A percentile compares a stretch with the other conserved stretches of the same genome.
Conservation (phyloP, 2,113 vertebrate genomes). For the Spermophilus dauricus region DNA sequence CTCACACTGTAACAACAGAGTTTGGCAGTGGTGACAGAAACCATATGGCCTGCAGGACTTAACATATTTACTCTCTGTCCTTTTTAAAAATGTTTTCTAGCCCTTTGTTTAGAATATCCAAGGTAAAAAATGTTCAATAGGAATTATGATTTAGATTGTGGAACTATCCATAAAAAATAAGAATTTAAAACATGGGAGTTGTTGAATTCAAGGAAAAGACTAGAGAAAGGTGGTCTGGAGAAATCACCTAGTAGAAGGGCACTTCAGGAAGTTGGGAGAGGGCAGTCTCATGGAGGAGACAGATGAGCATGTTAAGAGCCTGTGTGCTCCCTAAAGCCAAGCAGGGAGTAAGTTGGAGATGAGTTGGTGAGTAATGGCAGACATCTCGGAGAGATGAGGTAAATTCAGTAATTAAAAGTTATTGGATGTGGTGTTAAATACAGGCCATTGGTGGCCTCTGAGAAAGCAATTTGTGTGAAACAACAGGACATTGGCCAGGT, state of each 20-base stretch:
- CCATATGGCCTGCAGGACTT: neutral
- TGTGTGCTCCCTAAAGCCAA: neutral
- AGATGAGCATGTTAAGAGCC: neutral
- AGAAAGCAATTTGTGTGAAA: constrained; percentile 50
- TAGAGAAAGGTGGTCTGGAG: neutral
- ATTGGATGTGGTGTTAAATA: neutral
- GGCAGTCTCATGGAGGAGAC: neutral
- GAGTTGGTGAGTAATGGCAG: neutral
- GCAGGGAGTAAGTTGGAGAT: neutral
- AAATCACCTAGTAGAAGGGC: neutral
- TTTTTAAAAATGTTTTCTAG: neutral
- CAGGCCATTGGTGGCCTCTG: neutral
- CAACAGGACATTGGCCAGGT: neutral
- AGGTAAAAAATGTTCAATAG: neutral
- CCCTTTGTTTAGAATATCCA: neutral
- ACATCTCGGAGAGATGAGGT: neutral
- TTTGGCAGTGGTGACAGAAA: neutral
- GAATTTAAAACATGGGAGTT: neutral
- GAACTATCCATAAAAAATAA: constrained; percentile 6
- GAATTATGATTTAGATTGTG: constrained; percentile 19
- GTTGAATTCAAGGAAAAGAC: neutral
- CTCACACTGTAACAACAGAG: neutral
- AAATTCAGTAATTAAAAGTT: neutral
- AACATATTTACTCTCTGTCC: neutral
- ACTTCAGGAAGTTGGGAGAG: neutral